phyloP scores from a whole-genome alignment of 2,113 vertebrate genomes.

The Megaceryle maxima region DNA sequence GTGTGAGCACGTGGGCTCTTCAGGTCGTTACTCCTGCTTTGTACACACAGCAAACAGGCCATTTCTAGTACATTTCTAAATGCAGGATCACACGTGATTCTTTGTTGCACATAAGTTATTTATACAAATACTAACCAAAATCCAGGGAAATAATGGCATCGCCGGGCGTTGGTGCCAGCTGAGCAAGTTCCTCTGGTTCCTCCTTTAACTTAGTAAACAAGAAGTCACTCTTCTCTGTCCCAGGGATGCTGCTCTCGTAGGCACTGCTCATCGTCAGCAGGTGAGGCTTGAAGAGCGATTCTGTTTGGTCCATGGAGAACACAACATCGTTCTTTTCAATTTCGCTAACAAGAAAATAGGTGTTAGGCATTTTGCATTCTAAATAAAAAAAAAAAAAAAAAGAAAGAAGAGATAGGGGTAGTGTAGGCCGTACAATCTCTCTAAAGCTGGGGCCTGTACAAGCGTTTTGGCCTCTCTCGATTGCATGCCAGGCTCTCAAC shows the following conservation, averaged over 20 bases:
- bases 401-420: not conserved
- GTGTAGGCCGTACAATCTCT: not conserved
- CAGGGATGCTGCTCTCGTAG: constrained; percentile 71
- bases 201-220: constrained; percentile 94
- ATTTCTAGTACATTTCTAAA: not conserved
- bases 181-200: constrained; percentile 93
- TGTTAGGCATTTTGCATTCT: constrained; percentile 45
- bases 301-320: constrained; percentile 96
- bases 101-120: constrained; percentile 5
- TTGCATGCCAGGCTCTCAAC: not conserved
- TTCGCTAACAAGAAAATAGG: constrained; percentile 75
- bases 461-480: not conserved
- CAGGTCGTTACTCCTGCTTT: not conserved
- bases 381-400: not conserved
- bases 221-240: constrained; percentile 75
- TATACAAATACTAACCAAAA: constrained; percentile 83
- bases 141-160: constrained; percentile 90
- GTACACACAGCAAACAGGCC: not conserved
- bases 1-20: not conserved
- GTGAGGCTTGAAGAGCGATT: constrained; percentile 88
- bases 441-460: not conserved
- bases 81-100: not conserved
- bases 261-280: constrained; percentile 77
- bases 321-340: constrained; percentile 91
- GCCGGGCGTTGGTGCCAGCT: constrained; percentile 91